Conservation (phyloP, 2,113 vertebrate genomes). For the Chloebia gouldiae region DNA sequence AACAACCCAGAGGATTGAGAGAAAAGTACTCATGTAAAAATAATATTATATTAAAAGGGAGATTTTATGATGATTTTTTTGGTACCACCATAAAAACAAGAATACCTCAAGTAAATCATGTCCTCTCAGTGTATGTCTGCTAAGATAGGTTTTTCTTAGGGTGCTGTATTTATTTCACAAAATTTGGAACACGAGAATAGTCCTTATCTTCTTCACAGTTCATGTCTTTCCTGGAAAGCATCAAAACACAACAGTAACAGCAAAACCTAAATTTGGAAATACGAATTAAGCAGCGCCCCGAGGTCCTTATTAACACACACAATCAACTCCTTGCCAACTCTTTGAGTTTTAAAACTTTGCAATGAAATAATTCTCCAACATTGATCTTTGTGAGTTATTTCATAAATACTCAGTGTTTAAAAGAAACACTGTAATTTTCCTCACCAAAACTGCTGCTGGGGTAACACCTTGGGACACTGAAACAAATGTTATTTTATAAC, state of each 20-base stretch:
- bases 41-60: background rate
- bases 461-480: background rate
- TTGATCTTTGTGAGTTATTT: background rate
- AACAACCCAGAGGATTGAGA: background rate
- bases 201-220: background rate
- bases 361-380: background rate
- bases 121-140: background rate
- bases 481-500: constrained; percentile 45
- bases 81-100: background rate
- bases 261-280: background rate
- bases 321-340: background rate
- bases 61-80: background rate
- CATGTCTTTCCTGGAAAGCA: background rate
- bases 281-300: background rate
- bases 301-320: background rate
- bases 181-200: background rate
- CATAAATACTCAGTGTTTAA: background rate
- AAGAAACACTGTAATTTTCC: background rate
- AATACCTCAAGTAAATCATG: background rate
- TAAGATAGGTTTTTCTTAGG: background rate
- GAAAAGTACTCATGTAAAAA: background rate
- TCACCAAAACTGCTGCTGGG: background rate
- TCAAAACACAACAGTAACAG: accelerated
- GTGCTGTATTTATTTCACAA: background rate
- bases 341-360: background rate